phyloP scores from a whole-genome alignment of 2,113 vertebrate species.

The Macaca mulatta region DNA sequence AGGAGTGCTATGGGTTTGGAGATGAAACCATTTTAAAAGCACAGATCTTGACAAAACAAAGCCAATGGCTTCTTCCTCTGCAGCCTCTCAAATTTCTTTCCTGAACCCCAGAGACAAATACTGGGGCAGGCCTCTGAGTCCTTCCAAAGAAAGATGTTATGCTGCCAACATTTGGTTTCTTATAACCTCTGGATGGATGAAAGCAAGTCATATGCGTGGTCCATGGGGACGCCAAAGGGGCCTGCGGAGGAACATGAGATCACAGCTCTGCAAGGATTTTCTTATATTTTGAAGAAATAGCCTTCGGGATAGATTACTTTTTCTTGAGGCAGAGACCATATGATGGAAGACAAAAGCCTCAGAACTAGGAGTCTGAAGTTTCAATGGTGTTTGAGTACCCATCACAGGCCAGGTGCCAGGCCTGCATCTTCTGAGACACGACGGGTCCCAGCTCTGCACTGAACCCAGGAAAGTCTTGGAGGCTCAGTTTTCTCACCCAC shows the following conservation, averaged over 20 bases:
- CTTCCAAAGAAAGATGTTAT: background rate
- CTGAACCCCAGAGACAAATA: background rate
- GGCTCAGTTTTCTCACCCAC: background rate
- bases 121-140: background rate
- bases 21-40: conserved; percentile 27
- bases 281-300: background rate
- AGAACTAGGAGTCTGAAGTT: background rate
- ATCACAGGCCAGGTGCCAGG: background rate
- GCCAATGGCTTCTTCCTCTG: background rate
- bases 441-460: background rate
- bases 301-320: background rate
- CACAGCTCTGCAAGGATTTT: background rate
- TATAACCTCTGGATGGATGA: background rate
- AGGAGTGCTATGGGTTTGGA: background rate
- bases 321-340: background rate
- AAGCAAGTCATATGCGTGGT: background rate
- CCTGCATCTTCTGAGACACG: background rate
- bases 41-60: conserved; percentile 56
- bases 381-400: fast-evolving
- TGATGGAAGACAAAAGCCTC: background rate
- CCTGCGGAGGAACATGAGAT: background rate
- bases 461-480: background rate
- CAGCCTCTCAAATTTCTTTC: conserved; percentile 35
- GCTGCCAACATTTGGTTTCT: conserved; percentile 8
- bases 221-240: background rate